These are phyloP conservation scores for Alentia gelatinosa DNA, from an alignment of 2,888 invertebrate genomes.

Conservation along the genomic window DNA sequence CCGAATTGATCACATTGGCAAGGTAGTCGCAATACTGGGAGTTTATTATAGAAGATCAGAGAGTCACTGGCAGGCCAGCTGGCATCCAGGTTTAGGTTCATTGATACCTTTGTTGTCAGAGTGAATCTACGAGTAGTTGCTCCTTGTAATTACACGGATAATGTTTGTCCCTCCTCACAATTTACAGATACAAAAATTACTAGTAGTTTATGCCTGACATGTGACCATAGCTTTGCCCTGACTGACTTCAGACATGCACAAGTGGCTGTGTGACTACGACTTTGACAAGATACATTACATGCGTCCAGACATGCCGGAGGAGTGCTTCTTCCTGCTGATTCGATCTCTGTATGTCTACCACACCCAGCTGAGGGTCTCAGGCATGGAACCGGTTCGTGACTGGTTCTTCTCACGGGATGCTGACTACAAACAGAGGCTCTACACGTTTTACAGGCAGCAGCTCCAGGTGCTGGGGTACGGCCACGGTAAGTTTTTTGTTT, in stretches of 20 bases:
- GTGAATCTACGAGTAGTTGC: too few species aligned
- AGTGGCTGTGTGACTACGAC: background rate
- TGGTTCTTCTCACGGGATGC: background rate
- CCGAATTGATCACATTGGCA: too few species aligned
- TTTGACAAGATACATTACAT: background rate
- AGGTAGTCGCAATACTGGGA: too few species aligned
- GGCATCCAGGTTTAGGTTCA: too few species aligned
- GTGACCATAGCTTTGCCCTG: too few species aligned
- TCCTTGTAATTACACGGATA: too few species aligned
- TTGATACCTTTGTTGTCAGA: too few species aligned
- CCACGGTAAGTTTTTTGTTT: background rate
- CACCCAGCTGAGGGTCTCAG: background rate
- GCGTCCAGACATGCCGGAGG: background rate
- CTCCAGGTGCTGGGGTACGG: conserved; percentile 1
- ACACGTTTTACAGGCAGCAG: background rate
- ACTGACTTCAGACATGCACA: background rate
- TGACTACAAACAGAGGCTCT: background rate
- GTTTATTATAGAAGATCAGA: too few species aligned
- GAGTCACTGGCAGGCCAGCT: too few species aligned
- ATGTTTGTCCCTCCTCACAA: too few species aligned
- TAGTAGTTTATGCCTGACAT: background rate
- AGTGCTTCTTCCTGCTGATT: background rate
- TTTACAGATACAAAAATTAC: background rate
- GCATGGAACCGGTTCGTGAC: background rate
- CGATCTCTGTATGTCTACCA: background rate